phyloP scores from a whole-genome alignment of 1,140 invertebrate genomes.

The Habropoda laboriosa region DNA sequence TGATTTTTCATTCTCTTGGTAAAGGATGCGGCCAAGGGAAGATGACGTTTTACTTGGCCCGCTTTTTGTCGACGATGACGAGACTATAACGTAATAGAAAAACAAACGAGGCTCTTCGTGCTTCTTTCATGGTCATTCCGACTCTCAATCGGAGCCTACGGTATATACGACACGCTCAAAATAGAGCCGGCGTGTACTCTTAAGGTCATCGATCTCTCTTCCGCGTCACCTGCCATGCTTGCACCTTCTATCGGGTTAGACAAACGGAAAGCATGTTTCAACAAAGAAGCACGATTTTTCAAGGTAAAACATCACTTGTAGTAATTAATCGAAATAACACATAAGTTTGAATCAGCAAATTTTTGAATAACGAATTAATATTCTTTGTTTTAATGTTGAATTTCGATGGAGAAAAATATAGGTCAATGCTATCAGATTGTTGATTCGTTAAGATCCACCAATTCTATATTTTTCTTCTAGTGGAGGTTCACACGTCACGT shows the following conservation, averaged over 20 bases:
- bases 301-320: too few relatives aligned
- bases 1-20: neutral
- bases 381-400: neutral
- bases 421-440: neutral
- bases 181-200: constrained; percentile 62
- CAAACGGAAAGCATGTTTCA: neutral
- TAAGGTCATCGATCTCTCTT: constrained; percentile 69
- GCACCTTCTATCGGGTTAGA: constrained; percentile 29
- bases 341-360: neutral
- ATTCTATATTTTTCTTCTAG: neutral
- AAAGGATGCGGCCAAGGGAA: neutral
- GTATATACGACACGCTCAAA: constrained; percentile 60
- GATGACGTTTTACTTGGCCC: constrained; percentile 46
- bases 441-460: neutral
- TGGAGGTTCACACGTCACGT: neutral
- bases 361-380: neutral
- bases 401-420: neutral
- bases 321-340: too few relatives aligned
- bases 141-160: constrained; percentile 34
- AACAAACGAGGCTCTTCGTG: constrained; percentile 24
- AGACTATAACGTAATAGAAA: constrained; percentile 43
- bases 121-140: constrained; percentile 62
- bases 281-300: neutral
- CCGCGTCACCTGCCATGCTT: constrained; percentile 65
- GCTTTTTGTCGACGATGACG: constrained; percentile 25